Base-by-base conservation (phyloP, 2,888 invertebrate genomes). In the Oscheius sp. region DNA sequence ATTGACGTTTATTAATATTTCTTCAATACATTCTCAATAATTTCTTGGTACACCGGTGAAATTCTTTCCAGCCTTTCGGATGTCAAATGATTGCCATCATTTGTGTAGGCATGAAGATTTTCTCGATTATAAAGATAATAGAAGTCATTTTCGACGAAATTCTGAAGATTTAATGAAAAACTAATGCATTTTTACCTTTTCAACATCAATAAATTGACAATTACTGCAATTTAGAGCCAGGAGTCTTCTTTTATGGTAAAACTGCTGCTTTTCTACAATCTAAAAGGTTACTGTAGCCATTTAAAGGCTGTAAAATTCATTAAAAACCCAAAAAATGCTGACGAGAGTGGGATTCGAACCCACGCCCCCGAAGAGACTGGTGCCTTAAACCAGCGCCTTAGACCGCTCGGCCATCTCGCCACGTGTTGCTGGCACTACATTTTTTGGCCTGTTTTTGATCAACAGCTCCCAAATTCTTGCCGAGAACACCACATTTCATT, bases 351-450 rank as follows among this genome's bases (percentile, higher is more conserved):
- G 82, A 79, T 81, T 83, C 83, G 83, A 81, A 83, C 83, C 81
- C 80, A 83, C 83, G 81, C 83, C 83, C 79, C 83, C 83, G 81
- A 73, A 91, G 93, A 93, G 93, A 93, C 93, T 93, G 93, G 93
- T 93, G 93, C 93, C 93, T 93, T 93, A 93, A 93, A 93, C 93
- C 93, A 93, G 93, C 93, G 93, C 93, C 93, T 93, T 93, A 93
- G 93, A 93, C 93, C 93, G 93, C 93, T 93, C 93, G 93, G 93
- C 93, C 69, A 69, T 69, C 69, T 69, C 56, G 46, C 69, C 69
- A 69, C 29, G 49, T 43, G 13, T 43, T 43, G n/a, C n/a, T n/a
- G n/a, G n/a, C n/a, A n/a, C n/a, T n/a, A n/a, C n/a, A n/a, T n/a
- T n/a, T n/a, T n/a, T 6, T 35, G 35, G 35, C 35, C 3, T 35